phyloP scores from a whole-genome alignment of 2,797 vertebrate genomes.

The Pipistrellus pipistrellus region DNA sequence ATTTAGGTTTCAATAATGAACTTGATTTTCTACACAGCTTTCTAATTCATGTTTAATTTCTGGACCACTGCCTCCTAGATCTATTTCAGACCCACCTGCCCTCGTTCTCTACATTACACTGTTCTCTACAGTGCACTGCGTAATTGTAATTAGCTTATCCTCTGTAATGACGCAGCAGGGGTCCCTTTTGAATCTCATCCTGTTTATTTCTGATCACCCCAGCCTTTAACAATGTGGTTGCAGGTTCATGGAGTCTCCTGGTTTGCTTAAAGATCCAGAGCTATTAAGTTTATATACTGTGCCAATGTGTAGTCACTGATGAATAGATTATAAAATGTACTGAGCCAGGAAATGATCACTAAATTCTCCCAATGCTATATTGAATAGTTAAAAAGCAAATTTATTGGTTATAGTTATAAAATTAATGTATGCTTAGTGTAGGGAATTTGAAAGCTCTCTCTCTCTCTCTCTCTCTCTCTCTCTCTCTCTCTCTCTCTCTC shows the following conservation, averaged over 20 bases:
- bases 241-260: conserved; percentile 6
- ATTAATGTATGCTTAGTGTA: not conserved
- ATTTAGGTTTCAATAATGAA: not conserved
- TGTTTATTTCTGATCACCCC: conserved; percentile 36
- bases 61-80: not conserved
- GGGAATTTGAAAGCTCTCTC: not conserved
- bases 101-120: not conserved
- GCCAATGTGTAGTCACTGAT: not conserved
- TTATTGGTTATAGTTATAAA: not conserved
- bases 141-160: conserved; percentile 39
- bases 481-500: too few species aligned
- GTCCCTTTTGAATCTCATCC: not conserved
- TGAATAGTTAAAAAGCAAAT: not conserved
- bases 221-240: not conserved
- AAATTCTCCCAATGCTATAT: not conserved
- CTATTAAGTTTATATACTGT: not conserved
- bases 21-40: conserved; percentile 43
- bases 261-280: not conserved
- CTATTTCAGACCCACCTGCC: not conserved
- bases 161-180: not conserved
- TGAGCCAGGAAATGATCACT: not conserved
- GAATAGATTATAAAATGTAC: not conserved
- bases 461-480: too few species aligned
- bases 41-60: not conserved
- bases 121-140: not conserved